These are phyloP conservation scores for Aspidiotus rigidus DNA, from an alignment of 2,888 invertebrate genomes.

Conservation along the genomic window DNA sequence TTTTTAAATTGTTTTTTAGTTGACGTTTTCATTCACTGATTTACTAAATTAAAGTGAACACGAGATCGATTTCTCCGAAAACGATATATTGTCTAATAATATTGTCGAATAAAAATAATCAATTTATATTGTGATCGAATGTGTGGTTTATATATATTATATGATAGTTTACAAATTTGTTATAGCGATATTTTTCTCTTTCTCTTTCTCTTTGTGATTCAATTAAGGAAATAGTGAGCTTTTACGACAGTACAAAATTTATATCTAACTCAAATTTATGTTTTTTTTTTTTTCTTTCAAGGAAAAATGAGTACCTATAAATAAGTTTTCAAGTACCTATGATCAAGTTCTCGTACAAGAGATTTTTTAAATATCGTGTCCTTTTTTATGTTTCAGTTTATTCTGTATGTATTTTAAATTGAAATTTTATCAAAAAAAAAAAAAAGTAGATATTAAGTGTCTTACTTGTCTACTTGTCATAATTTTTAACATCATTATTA, in stretches of 20 bases:
- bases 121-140: constrained; percentile 28
- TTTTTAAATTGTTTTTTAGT: too few species aligned
- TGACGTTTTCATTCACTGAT: too few species aligned
- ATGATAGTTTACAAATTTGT: constrained; percentile 17
- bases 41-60: constrained; percentile 5
- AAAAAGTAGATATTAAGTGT: too few species aligned
- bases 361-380: too few species aligned
- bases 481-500: too few species aligned
- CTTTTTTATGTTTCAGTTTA: too few species aligned
- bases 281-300: constrained; percentile 2
- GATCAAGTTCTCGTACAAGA: too few species aligned
- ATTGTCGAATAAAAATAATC: constrained; percentile 24
- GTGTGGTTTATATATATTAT: constrained; percentile 28
- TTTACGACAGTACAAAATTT: constrained; percentile 34
- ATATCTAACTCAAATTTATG: constrained; percentile 26
- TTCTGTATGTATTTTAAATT: too few species aligned
- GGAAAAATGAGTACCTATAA: constrained; percentile 27
- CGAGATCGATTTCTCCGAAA: constrained; percentile 2
- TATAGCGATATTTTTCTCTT: constrained; percentile 25
- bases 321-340: too few species aligned
- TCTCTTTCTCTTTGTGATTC: constrained; percentile 25
- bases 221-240: constrained; percentile 33
- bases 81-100: not conserved
- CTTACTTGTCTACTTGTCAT: too few species aligned
- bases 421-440: too few species aligned